Evolutionary conservation across 1,140 invertebrate genomes (phyloP).

Genomic region (Carposina sasakii): DNA sequence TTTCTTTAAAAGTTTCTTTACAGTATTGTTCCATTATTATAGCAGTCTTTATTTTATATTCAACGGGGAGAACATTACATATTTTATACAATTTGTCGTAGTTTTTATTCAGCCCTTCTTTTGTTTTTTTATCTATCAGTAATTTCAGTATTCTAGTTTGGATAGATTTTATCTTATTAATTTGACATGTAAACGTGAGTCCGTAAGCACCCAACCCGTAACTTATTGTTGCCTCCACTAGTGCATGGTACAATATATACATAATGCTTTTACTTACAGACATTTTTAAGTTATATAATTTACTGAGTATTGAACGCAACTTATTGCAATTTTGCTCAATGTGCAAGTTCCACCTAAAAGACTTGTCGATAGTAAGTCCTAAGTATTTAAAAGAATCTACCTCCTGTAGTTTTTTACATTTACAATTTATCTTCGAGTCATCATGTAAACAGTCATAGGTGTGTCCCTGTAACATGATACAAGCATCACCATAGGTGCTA

Average conservation of each 20-base stretch:
- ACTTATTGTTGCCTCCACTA: neutral
- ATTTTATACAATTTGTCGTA: neutral
- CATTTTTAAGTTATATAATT: neutral
- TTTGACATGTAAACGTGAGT: neutral
- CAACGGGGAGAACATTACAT: neutral
- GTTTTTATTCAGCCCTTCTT: neutral
- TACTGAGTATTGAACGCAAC: neutral
- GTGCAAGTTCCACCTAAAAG: neutral
- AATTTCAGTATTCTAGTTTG: constrained; percentile 2
- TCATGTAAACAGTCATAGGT: neutral
- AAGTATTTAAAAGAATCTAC: neutral
- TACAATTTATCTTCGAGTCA: neutral
- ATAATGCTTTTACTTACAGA: neutral
- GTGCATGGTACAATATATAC: neutral
- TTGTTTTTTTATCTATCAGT: constrained; percentile 1
- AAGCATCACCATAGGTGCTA: neutral
- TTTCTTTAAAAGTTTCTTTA: neutral
- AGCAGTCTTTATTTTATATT: neutral
- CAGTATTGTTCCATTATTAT: neutral
- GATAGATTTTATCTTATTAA: constrained; percentile 1
- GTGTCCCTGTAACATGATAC: neutral
- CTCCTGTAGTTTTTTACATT: neutral
- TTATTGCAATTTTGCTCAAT: neutral
- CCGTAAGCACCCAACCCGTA: neutral
- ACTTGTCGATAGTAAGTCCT: neutral